Percentiles rank a stretch among this genome's conserved stretches.
Conservation (phyloP, 2,113 vertebrate species). For the Oryzias melastigma region DNA sequence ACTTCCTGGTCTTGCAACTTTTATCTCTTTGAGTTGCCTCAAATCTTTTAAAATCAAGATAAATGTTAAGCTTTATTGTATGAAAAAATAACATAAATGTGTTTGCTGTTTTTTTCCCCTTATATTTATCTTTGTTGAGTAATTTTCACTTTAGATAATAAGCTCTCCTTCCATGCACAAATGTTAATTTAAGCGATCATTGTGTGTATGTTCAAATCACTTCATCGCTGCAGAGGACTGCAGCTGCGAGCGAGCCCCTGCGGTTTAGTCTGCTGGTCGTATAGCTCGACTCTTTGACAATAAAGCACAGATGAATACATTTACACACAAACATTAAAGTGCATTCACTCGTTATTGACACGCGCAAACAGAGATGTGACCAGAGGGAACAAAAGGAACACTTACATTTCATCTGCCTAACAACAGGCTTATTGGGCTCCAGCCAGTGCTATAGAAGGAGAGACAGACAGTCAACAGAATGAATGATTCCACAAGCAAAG, state of each 20-base stretch:
- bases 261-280: conserved; percentile 16
- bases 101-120: no score
- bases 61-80: no score
- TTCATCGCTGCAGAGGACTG: background rate
- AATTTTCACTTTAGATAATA: no score
- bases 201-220: no score
- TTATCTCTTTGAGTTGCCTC: no score
- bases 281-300: conserved; percentile 19
- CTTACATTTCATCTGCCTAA: conserved; percentile 99
- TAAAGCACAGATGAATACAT: background rate
- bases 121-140: no score
- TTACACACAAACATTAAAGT: background rate
- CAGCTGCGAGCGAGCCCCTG: background rate
- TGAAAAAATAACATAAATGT: no score
- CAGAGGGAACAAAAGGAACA: conserved; percentile 49
- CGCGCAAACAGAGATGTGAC: conserved; percentile 1
- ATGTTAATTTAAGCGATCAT: no score
- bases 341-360: background rate
- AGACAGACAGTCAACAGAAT: conserved; percentile 38
- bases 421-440: conserved; percentile 92
- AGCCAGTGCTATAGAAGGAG: conserved; percentile 90
- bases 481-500: background rate
- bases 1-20: no score
- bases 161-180: no score
- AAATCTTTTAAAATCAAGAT: no score